Evolutionary conservation across 2,888 invertebrate genomes (phyloP).

Genomic region (Cyaniris semiargus): DNA sequence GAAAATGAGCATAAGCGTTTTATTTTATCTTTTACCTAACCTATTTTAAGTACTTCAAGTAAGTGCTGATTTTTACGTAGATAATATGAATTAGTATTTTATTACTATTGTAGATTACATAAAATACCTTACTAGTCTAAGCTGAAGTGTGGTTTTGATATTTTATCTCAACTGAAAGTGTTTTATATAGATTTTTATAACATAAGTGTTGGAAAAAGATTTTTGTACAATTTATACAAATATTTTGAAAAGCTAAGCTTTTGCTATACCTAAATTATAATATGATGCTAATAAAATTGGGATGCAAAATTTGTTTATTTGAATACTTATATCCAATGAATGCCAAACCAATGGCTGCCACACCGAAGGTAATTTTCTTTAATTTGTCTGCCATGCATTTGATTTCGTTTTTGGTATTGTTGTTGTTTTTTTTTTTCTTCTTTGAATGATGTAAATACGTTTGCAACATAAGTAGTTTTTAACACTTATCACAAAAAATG

Average conservation of each 20-base stretch:
- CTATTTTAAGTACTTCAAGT: background rate
- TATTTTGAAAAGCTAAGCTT: slow-evolving; percentile 57
- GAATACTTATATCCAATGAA: slow-evolving; percentile 43
- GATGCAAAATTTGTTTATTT: slow-evolving; percentile 43
- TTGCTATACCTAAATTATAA: slow-evolving; percentile 62
- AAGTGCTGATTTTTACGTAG: background rate
- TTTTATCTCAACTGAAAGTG: slow-evolving; percentile 17
- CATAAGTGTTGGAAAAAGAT: slow-evolving; percentile 33
- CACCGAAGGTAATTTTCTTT: slow-evolving; percentile 44
- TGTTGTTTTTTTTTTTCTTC: slow-evolving; percentile 34
- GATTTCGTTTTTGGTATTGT: slow-evolving; percentile 47
- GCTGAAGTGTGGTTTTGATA: slow-evolving; percentile 25
- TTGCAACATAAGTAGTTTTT: background rate
- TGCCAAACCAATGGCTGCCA: slow-evolving; percentile 11
- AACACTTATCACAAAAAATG: slow-evolving; percentile 6
- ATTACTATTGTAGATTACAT: slow-evolving; percentile 10
- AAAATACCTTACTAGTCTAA: slow-evolving; percentile 1
- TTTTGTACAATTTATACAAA: slow-evolving; percentile 50
- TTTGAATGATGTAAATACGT: background rate
- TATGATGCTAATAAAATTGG: slow-evolving; percentile 66
- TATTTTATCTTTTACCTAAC: background rate
- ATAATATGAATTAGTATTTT: background rate
- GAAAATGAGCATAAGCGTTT: background rate
- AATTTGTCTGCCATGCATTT: slow-evolving; percentile 58
- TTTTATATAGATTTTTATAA: slow-evolving; percentile 30